Base-by-base conservation (phyloP, 1,140 invertebrate species). In the Sitodiplosis mosellana region DNA sequence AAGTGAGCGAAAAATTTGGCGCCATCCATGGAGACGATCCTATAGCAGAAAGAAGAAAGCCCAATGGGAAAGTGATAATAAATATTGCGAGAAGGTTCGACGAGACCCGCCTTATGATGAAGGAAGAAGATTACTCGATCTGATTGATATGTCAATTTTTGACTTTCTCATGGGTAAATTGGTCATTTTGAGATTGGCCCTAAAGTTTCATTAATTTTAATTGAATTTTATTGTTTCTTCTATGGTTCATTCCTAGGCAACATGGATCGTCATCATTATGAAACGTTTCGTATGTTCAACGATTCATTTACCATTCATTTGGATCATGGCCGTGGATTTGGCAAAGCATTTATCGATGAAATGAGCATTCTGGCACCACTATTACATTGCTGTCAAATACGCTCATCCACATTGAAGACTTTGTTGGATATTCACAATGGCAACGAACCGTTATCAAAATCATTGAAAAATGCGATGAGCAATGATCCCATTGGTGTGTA, bases 81-180 rank as follows among this genome's bases (percentile, higher is more conserved):
- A 34, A 34, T 8, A 34, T 49, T 21, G 49, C n/a, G 51, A 44
- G 10, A 38, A 69, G 67, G 65, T 75, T 4, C 78, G 78, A 51
- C 78, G 80, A 48, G 81, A 85, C 15, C 76, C 81, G 1, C 88
- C 88, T 0, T 96, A 93, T 61, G 81, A 89, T 56, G 75, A 80
- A 47, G 88, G 89, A 8, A 69, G 88, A 33, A 68, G 89, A 40
- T 68, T 97, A 2, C 69, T 90, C 12, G 91, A 97, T 64, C 59
- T 96, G 2, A 88, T 95, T 67, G 92, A 89, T 58, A 82, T 87
- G 78, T 69, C 83, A 0, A 73, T 89, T 5, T 75, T 86, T 19
- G 87, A 90, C 59, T 90, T 89, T 59, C 69, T 94, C 2, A 89
- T 80, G 56, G 89, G 89, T 48, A n/a, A n/a, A n/a, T n/a, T n/a